Evolutionary conservation across 2,113 vertebrate genomes (phyloP).

Genomic region (Halcyon malimbica): DNA sequence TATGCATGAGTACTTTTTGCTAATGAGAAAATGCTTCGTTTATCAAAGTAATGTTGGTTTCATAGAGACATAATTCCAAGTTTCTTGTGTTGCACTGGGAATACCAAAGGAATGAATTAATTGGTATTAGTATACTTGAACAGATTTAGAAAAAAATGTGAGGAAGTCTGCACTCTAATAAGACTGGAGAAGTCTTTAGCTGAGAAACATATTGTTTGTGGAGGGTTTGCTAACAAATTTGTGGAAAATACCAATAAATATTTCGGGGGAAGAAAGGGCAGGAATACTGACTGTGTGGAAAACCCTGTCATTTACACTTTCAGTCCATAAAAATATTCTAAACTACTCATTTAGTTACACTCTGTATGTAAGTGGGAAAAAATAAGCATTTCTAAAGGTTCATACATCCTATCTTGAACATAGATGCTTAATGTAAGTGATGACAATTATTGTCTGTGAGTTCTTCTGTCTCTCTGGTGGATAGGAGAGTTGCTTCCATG

Average conservation of each 20-base stretch:
- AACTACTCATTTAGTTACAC: background rate
- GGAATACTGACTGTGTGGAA: background rate
- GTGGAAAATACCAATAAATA: background rate
- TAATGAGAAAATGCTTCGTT: constrained; percentile 69
- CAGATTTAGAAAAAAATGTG: background rate
- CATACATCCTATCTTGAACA: background rate
- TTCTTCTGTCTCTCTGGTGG: background rate
- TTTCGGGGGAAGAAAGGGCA: background rate
- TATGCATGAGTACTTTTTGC: constrained; percentile 58
- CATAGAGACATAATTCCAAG: constrained; percentile 52
- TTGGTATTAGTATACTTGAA: background rate
- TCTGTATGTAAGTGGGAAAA: background rate
- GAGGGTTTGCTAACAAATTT: background rate
- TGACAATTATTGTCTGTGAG: background rate
- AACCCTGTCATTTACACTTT: background rate
- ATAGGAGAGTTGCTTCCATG: background rate
- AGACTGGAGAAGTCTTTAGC: background rate
- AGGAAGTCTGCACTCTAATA: background rate
- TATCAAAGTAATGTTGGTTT: constrained; percentile 63
- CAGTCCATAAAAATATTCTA: background rate
- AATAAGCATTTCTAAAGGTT: background rate
- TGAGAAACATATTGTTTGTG: background rate
- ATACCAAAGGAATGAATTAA: background rate
- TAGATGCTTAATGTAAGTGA: background rate
- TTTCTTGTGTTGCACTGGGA: background rate